These are phyloP conservation scores for Strix uralensis DNA, from an alignment of 2,113 vertebrate genomes.

Conservation along the genomic window DNA sequence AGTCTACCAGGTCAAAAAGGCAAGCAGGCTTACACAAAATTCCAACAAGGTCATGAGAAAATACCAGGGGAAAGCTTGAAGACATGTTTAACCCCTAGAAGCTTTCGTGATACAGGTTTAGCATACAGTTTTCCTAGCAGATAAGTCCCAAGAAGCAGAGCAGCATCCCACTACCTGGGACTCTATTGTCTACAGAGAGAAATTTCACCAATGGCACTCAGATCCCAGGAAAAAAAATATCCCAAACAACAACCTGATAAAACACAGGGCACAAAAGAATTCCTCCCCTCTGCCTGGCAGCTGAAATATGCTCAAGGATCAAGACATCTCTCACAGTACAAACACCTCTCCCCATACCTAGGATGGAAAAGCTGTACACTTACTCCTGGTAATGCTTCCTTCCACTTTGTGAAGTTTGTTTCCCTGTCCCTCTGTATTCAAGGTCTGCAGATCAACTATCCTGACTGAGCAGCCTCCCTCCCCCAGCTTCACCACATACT, in stretches of 20 bases:
- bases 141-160: neutral
- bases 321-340: neutral
- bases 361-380: neutral
- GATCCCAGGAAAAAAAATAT: neutral
- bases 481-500: neutral
- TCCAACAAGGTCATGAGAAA: neutral
- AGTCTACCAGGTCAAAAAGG: neutral
- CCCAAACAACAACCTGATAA: neutral
- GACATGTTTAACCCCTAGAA: neutral
- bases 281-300: neutral
- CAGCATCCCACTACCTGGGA: neutral
- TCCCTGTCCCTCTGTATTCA: neutral
- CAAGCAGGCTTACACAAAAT: neutral
- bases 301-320: neutral
- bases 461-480: neutral
- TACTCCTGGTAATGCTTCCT: neutral
- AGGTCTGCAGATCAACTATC: neutral
- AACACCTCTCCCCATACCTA: neutral
- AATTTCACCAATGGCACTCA: neutral
- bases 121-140: neutral
- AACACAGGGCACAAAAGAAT: neutral
- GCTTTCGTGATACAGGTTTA: neutral
- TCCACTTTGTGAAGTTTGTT: neutral
- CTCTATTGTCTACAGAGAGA: neutral
- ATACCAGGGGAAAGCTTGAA: neutral